A percentile compares a stretch with the other conserved stretches of the same genome.
These are phyloP conservation scores for Bubo bubo DNA, from an alignment of 2,113 vertebrate species.

Conservation along the genomic window DNA sequence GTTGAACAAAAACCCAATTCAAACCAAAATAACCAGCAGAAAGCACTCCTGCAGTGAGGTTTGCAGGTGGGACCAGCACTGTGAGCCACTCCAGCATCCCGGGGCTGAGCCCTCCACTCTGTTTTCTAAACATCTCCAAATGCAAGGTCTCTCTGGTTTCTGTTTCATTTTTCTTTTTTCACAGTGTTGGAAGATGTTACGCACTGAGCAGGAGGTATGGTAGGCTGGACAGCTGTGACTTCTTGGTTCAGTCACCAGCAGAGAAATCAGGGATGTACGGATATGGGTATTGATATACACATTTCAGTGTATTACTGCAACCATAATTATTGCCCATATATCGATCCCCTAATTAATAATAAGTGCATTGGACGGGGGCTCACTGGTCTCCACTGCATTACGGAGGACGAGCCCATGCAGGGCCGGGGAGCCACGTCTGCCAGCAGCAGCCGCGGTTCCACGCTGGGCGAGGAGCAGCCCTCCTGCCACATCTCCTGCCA, in stretches of 20 bases:
- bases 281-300: too few species aligned
- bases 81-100: background rate
- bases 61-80: background rate
- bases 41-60: background rate
- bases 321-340: too few species aligned
- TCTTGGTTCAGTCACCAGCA: background rate
- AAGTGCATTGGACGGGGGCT: background rate
- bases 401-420: accelerated
- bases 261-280: background rate
- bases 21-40: background rate
- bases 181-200: background rate
- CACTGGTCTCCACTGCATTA: background rate
- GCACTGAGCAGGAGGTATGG: background rate
- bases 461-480: accelerated
- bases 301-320: background rate
- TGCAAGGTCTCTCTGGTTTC: background rate
- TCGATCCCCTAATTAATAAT: background rate
- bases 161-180: background rate
- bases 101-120: background rate
- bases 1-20: background rate
- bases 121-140: background rate
- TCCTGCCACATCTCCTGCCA: background rate
- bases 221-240: background rate
- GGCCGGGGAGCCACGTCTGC: background rate
- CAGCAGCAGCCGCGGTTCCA: background rate